These are phyloP conservation scores for Cyclophora punctaria DNA, from an alignment of 2,888 invertebrate species.

Conservation along the genomic window DNA sequence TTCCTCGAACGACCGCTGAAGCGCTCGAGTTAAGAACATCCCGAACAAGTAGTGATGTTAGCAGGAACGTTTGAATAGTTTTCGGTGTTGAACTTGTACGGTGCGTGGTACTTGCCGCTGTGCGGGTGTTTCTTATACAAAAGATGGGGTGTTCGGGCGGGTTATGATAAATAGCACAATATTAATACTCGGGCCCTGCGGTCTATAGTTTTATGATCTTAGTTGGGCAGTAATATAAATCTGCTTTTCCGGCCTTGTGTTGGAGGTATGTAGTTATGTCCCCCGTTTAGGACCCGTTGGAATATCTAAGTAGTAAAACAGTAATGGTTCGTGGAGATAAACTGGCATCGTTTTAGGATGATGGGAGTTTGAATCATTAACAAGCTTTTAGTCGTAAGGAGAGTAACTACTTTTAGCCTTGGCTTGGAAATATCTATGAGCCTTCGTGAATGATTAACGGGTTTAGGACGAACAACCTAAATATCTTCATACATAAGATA, in stretches of 20 bases:
- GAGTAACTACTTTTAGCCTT: too few species aligned
- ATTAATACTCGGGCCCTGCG: conserved; percentile 64
- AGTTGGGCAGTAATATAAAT: conserved; percentile 71
- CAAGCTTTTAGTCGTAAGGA: not conserved
- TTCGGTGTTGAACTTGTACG: conserved; percentile 66
- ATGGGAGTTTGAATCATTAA: conserved; percentile 6
- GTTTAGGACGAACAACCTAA: too few species aligned
- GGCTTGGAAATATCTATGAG: too few species aligned
- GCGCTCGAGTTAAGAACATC: conserved; percentile 71
- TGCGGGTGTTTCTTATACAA: conserved; percentile 70
- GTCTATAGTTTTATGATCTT: conserved; percentile 74
- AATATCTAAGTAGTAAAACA: conserved; percentile 22
- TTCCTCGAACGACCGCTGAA: conserved; percentile 66
- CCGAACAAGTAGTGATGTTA: conserved; percentile 68
- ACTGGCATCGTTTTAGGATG: conserved; percentile 18
- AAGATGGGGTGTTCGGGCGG: conserved; percentile 54
- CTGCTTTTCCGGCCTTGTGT: conserved; percentile 52
- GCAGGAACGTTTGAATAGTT: conserved; percentile 66
- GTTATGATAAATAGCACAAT: conserved; percentile 69
- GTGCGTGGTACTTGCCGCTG: conserved; percentile 33
- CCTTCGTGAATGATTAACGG: too few species aligned
- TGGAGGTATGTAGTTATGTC: conserved; percentile 30
- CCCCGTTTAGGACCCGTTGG: conserved; percentile 34
- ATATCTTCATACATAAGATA: too few species aligned
- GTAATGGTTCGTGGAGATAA: conserved; percentile 17